These are phyloP conservation scores for Drosophila suboccidentalis DNA, from an alignment of 2,888 invertebrate species.

Conservation along the genomic window DNA sequence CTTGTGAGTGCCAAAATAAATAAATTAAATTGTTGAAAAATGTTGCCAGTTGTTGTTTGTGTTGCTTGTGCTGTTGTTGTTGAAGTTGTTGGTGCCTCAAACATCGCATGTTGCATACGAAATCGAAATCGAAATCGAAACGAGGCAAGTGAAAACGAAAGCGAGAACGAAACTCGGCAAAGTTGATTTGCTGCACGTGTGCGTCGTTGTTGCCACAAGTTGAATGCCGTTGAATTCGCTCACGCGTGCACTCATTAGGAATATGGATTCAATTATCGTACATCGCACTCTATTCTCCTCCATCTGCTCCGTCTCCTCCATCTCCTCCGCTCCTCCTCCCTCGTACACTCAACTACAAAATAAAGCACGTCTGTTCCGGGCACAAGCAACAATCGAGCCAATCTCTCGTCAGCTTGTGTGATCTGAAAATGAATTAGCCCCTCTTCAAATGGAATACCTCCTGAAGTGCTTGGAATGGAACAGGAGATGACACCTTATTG, in stretches of 20 bases:
- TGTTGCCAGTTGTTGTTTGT: conserved; percentile 59
- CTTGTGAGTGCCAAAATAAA: conserved; percentile 72
- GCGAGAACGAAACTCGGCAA: conserved; percentile 31
- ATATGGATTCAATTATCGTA: conserved; percentile 69
- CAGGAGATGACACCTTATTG: background rate
- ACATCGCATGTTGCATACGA: conserved; percentile 66
- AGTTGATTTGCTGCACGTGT: conserved; percentile 61
- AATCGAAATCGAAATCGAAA: conserved; percentile 66
- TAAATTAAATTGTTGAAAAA: conserved; percentile 78
- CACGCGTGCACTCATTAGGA: conserved; percentile 69
- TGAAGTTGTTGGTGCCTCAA: conserved; percentile 20
- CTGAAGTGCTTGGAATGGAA: background rate
- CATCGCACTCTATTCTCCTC: conserved; percentile 15
- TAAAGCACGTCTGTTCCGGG: conserved; percentile 32
- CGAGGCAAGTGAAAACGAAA: conserved; percentile 18
- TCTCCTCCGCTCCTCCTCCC: background rate
- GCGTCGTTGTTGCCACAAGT: conserved; percentile 25
- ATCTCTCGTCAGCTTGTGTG: conserved; percentile 14
- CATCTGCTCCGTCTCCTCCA: background rate
- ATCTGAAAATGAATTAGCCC: conserved; percentile 25
- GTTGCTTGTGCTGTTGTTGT: conserved; percentile 13
- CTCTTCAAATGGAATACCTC: background rate
- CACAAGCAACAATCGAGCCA: conserved; percentile 18
- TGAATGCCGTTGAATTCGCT: conserved; percentile 23
- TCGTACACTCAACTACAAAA: background rate